Conservation (phyloP, 2,113 vertebrate species). For the Leuciscus idus region DNA sequence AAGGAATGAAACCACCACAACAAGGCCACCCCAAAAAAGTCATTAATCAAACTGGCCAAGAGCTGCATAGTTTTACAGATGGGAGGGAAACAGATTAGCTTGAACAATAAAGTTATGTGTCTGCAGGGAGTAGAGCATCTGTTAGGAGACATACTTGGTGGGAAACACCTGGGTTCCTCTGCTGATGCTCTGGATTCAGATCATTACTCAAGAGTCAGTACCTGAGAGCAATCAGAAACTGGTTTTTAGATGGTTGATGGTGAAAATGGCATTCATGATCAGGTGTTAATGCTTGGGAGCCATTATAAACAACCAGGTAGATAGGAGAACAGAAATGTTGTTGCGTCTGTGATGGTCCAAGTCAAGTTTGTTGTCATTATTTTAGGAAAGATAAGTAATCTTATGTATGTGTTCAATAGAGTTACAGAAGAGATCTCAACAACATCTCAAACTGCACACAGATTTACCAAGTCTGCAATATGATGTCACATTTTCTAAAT, state of each 20-base stretch:
- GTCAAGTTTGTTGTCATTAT: background rate
- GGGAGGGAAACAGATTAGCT: conserved; percentile 3
- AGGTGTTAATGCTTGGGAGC: background rate
- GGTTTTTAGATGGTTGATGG: background rate
- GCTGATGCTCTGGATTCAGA: conserved; percentile 15
- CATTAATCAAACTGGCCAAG: background rate
- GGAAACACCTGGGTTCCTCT: conserved; percentile 15
- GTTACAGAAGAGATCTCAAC: background rate
- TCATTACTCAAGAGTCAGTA: conserved; percentile 18
- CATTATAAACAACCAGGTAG: background rate
- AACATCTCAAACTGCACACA: background rate
- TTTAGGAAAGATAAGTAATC: background rate
- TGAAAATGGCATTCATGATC: background rate
- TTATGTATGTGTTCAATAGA: background rate
- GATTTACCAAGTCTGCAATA: background rate
- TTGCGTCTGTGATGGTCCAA: background rate
- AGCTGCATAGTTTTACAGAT: conserved; percentile 6
- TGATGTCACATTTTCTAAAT: too few species aligned
- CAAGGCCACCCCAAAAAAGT: background rate
- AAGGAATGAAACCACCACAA: conserved; percentile 10
- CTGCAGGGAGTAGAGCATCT: conserved; percentile 35
- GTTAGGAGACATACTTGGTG: conserved; percentile 20
- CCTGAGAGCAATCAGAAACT: background rate
- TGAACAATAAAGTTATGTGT: conserved; percentile 1
- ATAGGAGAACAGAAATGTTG: background rate